Evolutionary conservation across 2,888 invertebrate species (phyloP), one percentile per base, ranked within the genome.

Genomic region (Gymnosoma rotundatum): DNA sequence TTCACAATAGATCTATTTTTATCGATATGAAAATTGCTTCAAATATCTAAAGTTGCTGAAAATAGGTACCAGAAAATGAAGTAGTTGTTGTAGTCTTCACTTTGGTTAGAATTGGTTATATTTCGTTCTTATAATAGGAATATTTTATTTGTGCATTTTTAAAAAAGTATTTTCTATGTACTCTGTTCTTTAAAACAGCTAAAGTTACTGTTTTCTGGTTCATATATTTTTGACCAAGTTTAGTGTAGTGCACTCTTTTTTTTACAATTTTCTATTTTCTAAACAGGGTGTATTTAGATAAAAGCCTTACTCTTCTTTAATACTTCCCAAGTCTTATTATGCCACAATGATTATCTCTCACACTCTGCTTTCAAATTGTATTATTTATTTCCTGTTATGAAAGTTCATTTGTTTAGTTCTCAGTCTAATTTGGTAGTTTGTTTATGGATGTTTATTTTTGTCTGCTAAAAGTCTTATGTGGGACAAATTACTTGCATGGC

Each of bases 401-500:
- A 66, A 78, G 42, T 82, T 61, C 48, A 48, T 66, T 63, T 64
- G 16, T 52, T 48, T 21, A 64, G 25, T 67, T 67, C 72, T 56
- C 20, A 75, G 70, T 76, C 75, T 75, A 72, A 79, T 83, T 76
- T 80, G 74, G 38, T 78, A 73, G 45, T 48, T 48, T 1, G n/a
- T 48, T 16, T 56, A n/a, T 32, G 4, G 16, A 48, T 36, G 12
- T 67, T 42, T 67, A 12, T 42, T 1, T 42, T 38, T 45, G 14
- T 50, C 45, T 56, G 73, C 42, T 54, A 50, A 21, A 12, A 18
- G 67, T 75, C 42, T 84, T 74, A 81, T 78, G 74, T 84, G 81
- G 81, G 84, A 78, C 84, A 84, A 84, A 84, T 84, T 81, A 84
- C 84, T 81, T 78, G 81, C 69, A 81, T 84, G 81, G 84, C 69